Evolutionary conservation across 1,140 invertebrate genomes (phyloP).

Genomic region (Bombus huntii): DNA sequence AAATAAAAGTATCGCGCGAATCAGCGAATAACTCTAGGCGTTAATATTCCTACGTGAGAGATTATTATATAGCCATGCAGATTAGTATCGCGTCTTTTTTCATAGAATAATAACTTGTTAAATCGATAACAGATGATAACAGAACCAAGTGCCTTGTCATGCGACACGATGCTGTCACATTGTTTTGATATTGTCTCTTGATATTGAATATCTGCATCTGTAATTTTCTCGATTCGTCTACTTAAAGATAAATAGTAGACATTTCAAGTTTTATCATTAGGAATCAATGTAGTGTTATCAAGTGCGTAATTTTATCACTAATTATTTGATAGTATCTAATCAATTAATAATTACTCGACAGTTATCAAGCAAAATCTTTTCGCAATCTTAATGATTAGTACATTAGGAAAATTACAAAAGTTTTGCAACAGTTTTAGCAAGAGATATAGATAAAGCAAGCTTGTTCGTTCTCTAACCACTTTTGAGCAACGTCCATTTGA

Average conservation of each 20-base stretch:
- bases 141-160: conserved; percentile 20
- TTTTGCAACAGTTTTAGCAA: background rate
- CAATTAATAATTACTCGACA: too few relatives aligned
- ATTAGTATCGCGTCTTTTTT: background rate
- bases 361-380: background rate
- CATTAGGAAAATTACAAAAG: background rate
- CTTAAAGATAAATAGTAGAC: background rate
- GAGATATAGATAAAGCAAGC: too few relatives aligned
- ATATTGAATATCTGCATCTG: background rate
- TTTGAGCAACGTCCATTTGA: conserved; percentile 24
- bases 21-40: background rate
- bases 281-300: background rate
- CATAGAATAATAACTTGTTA: conserved; percentile 55
- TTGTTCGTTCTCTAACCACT: background rate
- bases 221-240: background rate
- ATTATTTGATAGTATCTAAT: too few relatives aligned
- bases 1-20: background rate
- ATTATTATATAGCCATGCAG: background rate
- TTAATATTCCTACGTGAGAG: background rate
- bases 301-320: too few relatives aligned
- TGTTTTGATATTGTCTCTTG: too few relatives aligned
- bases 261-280: background rate
- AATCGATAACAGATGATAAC: conserved; percentile 62
- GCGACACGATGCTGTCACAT: conserved; percentile 1
- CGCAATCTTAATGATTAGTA: background rate